Conservation (phyloP, 2,888 invertebrate species). For the Eilema sororculum region DNA sequence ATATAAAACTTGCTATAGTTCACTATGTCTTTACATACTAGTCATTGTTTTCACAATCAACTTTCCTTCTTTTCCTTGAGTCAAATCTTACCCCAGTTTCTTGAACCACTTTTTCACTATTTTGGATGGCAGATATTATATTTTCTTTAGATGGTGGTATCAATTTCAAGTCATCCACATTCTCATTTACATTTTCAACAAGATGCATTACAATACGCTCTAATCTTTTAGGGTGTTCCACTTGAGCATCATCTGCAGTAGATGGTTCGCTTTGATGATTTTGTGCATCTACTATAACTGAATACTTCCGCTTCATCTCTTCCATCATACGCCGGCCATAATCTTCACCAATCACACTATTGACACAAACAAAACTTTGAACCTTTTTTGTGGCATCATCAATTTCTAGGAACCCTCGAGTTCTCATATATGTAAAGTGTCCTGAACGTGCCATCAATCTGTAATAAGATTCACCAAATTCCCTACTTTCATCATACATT, state of each 20-base stretch:
- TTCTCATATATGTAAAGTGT: conserved; percentile 94
- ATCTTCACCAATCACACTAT: conserved; percentile 92
- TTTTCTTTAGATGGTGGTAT: conserved; percentile 82
- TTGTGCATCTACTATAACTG: conserved; percentile 88
- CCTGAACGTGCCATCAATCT: conserved; percentile 93
- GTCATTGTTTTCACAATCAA: conserved; percentile 63
- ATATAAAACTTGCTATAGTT: conserved; percentile 54
- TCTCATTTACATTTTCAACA: conserved; percentile 73
- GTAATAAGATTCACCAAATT: conserved; percentile 95
- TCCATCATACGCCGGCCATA: conserved; percentile 91
- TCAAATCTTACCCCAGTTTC: conserved; percentile 80
- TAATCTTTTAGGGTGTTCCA: conserved; percentile 90
- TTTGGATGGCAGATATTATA: conserved; percentile 80
- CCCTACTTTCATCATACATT: conserved; percentile 95
- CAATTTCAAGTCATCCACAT: conserved; percentile 73
- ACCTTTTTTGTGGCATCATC: conserved; percentile 92
- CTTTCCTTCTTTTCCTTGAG: conserved; percentile 76
- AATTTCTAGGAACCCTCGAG: conserved; percentile 94
- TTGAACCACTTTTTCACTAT: conserved; percentile 80
- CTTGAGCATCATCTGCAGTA: conserved; percentile 76
- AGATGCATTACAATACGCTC: conserved; percentile 92
- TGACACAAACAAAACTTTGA: conserved; percentile 95
- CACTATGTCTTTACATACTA: conserved; percentile 73
- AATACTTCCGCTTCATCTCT: conserved; percentile 93
- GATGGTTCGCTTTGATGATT: conserved; percentile 68